Evolutionary conservation across 2,113 vertebrate species (phyloP), one percentile per base, ranked within the genome.

Genomic region (Pycnonotus jocosus): DNA sequence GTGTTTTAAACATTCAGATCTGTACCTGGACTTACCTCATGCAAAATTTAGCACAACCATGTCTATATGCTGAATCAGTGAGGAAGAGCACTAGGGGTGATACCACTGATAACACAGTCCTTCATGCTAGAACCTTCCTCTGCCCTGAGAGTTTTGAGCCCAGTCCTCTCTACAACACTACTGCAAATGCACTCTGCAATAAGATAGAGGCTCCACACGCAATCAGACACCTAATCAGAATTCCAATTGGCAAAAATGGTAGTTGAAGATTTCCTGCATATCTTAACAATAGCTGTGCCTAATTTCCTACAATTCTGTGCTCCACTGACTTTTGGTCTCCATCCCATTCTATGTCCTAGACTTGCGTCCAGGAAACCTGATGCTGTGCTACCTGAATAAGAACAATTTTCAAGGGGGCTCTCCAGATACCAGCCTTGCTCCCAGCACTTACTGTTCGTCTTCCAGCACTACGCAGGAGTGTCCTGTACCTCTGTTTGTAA

Each of bases 401-500:
- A 69, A 77, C n/a, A 25, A 33, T 37, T 69, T 57, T 73, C 64
- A 31, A 70, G 15, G 20, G 15, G 24, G 11, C 30, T 73, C 61
- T 93, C 28, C 87, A 71, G 44, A 76, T 93, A 96, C 91, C 65
- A 92, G 90, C 90, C 93, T 92, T 78, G 38, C 27, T 47, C 18
- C 81, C 73, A 80, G 58, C 16, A 28, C 65, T 50, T 53, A 81
- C 1, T 42, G 70, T 31, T 93, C 0, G 56, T 71, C 56, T 12
- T 65, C 58, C 93, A 85, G 50, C 45, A 78, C 50, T 77, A 37
- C 3, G 25, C 15, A 12, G 24, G 12, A 0, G 9, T 1, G 8
- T 74, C 53, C 18, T 51, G 77, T 54, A 78, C 58, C 37, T 76
- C 38, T 73, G 44, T 30, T 45, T 53, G 71, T 27, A 54, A 80